phyloP scores from a whole-genome alignment of 1,140 invertebrate species.

The Bradysia coprophila region DNA sequence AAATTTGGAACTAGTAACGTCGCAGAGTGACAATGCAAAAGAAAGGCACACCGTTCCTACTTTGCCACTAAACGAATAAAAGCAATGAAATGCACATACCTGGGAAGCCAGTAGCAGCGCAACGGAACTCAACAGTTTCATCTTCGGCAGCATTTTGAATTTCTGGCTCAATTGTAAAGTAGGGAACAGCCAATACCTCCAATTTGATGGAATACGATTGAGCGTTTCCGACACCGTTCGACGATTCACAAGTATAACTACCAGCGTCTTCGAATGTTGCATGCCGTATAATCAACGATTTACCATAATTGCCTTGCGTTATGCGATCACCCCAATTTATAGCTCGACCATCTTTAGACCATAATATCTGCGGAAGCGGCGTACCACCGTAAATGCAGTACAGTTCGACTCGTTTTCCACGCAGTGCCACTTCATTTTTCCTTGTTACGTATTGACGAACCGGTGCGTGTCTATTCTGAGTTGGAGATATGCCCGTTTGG shows the following conservation, averaged over 20 bases:
- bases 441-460: slow-evolving; percentile 65
- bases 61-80: too few species aligned
- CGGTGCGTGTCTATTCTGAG: slow-evolving; percentile 58
- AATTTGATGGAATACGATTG: slow-evolving; percentile 71
- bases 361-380: slow-evolving; percentile 61
- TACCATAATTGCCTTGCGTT: slow-evolving; percentile 76
- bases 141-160: slow-evolving; percentile 79
- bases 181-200: slow-evolving; percentile 68
- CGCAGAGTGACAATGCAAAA: too few species aligned
- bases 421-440: slow-evolving; percentile 64
- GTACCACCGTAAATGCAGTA: slow-evolving; percentile 86
- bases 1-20: too few species aligned
- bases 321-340: slow-evolving; percentile 53
- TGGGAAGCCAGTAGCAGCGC: slow-evolving; percentile 69
- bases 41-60: too few species aligned
- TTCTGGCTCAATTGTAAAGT: slow-evolving; percentile 83
- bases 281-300: slow-evolving; percentile 72
- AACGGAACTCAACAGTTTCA: slow-evolving; percentile 71
- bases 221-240: slow-evolving; percentile 70
- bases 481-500: slow-evolving; percentile 49
- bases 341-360: slow-evolving; percentile 58
- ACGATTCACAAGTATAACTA: slow-evolving; percentile 75
- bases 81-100: too few species aligned
- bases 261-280: slow-evolving; percentile 75
- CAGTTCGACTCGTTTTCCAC: slow-evolving; percentile 62